Base-by-base conservation (phyloP, 2,888 invertebrate genomes). In the Chamaedrilus cognettii region DNA sequence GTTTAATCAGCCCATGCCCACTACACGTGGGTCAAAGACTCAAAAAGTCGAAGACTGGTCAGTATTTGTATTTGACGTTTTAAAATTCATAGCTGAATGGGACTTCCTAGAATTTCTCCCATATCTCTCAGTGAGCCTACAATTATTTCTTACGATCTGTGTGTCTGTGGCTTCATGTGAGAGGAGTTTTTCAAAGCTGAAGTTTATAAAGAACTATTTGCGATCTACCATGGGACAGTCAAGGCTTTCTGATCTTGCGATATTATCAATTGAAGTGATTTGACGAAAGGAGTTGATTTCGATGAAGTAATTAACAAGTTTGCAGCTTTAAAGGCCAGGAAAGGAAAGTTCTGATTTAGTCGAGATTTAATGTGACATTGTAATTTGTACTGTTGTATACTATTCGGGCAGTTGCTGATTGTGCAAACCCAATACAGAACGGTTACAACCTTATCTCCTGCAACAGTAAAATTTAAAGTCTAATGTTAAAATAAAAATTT, bases 181-280 rank as follows among this genome's bases (percentile, higher is more conserved):
- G 42, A 42, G 42, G 42, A 42, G 42, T 42, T 42, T 42, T 42
- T 42, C 42, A 42, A 42, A 42, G 42, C 11, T 42, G 42, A 42
- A 42, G 28, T 28, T 56, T 56, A 56, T 56, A 5, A 56, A 56
- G 56, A 56, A 3, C 56, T 56, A 56, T 56, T 56, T 56, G 56
- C 23, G 2, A 56, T 56, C 56, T 2, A 56, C 56, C 56, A 56
- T 56, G 56, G 56, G 56, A 56, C 7, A 56, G 56, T 56, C 56
- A 56, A 56, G 56, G 7, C 30, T 56, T 28, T 56, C 56, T 4
- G 56, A 57, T 3, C 1, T 57, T 57, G 57, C 42, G 42, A 42
- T 42, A 42, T 19, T 42, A 42, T 42, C 42, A 42, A 42, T 42
- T 42, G 42, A 42, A 42, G 19, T 42, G 42, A 42, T 42, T 42